Evolutionary conservation across 2,797 vertebrate genomes (phyloP), one percentile per base, ranked within the genome.

Genomic region (Hozukius guyotensis): DNA sequence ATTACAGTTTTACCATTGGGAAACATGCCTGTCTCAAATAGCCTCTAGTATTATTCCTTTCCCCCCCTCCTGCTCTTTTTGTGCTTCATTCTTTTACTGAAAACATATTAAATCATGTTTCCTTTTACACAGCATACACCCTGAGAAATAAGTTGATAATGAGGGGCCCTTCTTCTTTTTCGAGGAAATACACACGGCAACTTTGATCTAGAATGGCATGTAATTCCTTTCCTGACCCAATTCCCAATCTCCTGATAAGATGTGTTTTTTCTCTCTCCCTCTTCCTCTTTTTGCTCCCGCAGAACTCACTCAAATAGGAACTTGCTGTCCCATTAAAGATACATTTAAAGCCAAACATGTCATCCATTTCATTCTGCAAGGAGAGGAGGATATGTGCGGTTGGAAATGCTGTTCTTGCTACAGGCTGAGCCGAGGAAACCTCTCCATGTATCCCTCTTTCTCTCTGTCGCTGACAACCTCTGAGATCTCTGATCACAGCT

Each of bases 211-310:
- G 90, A 94, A 90, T 94, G 93, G 93, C 92, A 92, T 92, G 88
- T 93, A 92, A 93, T 94, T 95, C 92, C 82, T 93, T 27, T 76
- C 87, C 87, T 94, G 94, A 95, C 94, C 94, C 92, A 94, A 91
- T 94, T 95, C 92, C 89, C 87, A 92, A 93, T 93, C 91, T 92
- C 85, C 82, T 77, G 89, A 92, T 94, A 94, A 93, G 93, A 93
- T 88, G 85, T 82, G 71, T 84, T 83, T 82, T 63, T 18, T 25
- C 10, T 55, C 32, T 31, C 49, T 49, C 64, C 13, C 60, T 75
- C 81, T 66, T 59, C 67, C 64, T 82, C 60, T 57, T 65, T 42
- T 84, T 80, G 64, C 88, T 85, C 68, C 73, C 22, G 72, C 77
- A 85, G 80, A 92, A 89, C 82, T 87, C 78, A 78, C 89, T 91